Evolutionary conservation across 2,888 invertebrate genomes (phyloP).

Genomic region (Galerucella nymphaeae): DNA sequence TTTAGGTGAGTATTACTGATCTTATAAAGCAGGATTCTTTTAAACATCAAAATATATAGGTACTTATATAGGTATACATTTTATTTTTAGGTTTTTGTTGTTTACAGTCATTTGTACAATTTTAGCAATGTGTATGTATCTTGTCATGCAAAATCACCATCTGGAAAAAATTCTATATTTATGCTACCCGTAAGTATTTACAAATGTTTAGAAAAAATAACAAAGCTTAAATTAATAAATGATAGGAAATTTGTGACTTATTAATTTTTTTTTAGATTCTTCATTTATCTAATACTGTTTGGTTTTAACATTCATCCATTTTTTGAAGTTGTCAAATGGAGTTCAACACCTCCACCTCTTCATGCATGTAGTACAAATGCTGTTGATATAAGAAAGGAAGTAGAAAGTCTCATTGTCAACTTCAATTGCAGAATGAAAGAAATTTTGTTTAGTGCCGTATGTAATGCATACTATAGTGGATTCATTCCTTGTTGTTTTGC

Average conservation of each 20-base stretch:
- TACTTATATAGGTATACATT: conserved; percentile 21
- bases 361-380: conserved; percentile 83
- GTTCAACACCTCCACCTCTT: conserved; percentile 69
- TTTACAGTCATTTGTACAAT: conserved; percentile 71
- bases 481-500: conserved; percentile 92
- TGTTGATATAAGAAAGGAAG: conserved; percentile 82
- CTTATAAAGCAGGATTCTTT: neutral
- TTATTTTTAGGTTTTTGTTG: conserved; percentile 71
- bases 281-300: conserved; percentile 84
- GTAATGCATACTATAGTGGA: conserved; percentile 89
- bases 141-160: conserved; percentile 80
- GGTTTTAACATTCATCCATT: conserved; percentile 83
- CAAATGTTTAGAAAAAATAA: neutral
- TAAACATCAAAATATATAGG: neutral
- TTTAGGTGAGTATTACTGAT: conserved; percentile 49
- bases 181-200: conserved; percentile 86
- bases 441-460: conserved; percentile 80
- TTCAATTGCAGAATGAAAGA: conserved; percentile 92
- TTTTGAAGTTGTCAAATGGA: conserved; percentile 71
- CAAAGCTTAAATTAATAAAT: too few species aligned
- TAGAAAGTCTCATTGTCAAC: conserved; percentile 84
- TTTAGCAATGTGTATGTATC: conserved; percentile 76
- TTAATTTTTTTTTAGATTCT: conserved; percentile 67
- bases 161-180: conserved; percentile 85
- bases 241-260: neutral